A percentile compares a stretch with the other conserved stretches of the same genome.
phyloP scores from a whole-genome alignment of 1,140 invertebrate species.

The Drosophila bipectinata region DNA sequence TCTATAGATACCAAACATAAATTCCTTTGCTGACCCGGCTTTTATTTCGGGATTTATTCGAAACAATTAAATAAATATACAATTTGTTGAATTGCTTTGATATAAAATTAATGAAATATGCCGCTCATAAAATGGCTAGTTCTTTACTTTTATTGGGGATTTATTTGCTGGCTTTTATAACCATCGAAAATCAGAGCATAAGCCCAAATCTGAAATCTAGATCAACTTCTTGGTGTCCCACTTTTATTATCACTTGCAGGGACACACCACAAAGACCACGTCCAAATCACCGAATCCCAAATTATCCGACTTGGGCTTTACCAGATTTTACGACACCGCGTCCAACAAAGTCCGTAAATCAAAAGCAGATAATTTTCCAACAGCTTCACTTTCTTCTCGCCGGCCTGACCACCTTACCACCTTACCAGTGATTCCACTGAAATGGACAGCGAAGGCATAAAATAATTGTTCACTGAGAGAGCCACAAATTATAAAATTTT shows the following conservation, averaged over 20 bases:
- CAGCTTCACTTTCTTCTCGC: constrained; percentile 34
- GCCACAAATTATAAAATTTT: constrained; percentile 78
- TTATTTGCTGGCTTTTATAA: constrained; percentile 20
- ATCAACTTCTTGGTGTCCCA: constrained; percentile 34
- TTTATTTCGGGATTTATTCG: constrained; percentile 36
- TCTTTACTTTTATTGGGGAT: not conserved
- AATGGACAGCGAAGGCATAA: constrained; percentile 38
- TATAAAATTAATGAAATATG: constrained; percentile 28
- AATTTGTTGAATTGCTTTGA: constrained; percentile 38
- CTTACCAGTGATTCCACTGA: constrained; percentile 38
- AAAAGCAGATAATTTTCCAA: constrained; percentile 74
- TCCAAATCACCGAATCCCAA: constrained; percentile 31
- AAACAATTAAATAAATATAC: constrained; percentile 56
- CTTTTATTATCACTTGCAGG: constrained; percentile 43
- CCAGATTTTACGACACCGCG: constrained; percentile 62
- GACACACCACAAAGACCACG: constrained; percentile 22
- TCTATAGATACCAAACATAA: not conserved
- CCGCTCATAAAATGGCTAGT: constrained; percentile 1
- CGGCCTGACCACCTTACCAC: not conserved
- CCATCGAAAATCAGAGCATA: constrained; percentile 23
- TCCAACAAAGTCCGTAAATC: constrained; percentile 64
- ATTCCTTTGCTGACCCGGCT: not conserved
- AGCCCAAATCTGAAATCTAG: constrained; percentile 21
- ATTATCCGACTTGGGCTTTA: constrained; percentile 30
- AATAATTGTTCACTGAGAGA: constrained; percentile 71